Base-by-base conservation (phyloP, 2,888 invertebrate species). In the Lithosia quadra region DNA sequence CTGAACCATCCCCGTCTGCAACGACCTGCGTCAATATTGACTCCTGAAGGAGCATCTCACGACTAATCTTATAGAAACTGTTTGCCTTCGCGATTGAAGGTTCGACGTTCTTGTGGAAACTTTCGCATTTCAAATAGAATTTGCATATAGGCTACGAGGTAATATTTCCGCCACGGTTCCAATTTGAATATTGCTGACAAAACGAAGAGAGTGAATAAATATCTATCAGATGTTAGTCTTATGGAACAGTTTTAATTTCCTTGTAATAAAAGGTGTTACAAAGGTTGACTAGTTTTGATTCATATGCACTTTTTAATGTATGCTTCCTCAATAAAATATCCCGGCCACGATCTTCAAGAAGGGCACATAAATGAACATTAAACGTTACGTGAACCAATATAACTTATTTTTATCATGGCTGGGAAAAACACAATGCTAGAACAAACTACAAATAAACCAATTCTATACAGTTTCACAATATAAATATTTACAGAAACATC, bases 31-130 rank as follows among this genome's bases (percentile, higher is more conserved):
- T 91, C 90, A 92, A 92, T 92, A 93, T 93, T 92, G 91, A 92
- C 91, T 87, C 79, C 79, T 83, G 85, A 81, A 86, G 88, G 86
- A 90, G 90, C 91, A 91, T 91, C 91, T 88, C 85, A 85, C 90
- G 89, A 90, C 91, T 93, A 93, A 93, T 92, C 93, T 92, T 92
- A 92, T 93, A 91, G 92, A 92, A 91, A 92, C 90, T 93, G 91
- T 93, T 93, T 93, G 90, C 92, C 75, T 90, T 88, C 86, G 80
- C 89, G 91, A 92, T 92, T 91, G 91, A 92, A 90, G 91, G 90
- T 88, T 90, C 89, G 78, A 85, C 86, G 88, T 87, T 90, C 90
- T 88, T 87, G 86, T 81, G 87, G 89, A 89, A 92, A 93, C 88
- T 92, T 93, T 90, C 90, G 88, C 89, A 88, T 91, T 90, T 90